Evolutionary conservation across 2,113 vertebrate species (phyloP), one percentile per base, ranked within the genome.

Genomic region (Polypterus senegalus): DNA sequence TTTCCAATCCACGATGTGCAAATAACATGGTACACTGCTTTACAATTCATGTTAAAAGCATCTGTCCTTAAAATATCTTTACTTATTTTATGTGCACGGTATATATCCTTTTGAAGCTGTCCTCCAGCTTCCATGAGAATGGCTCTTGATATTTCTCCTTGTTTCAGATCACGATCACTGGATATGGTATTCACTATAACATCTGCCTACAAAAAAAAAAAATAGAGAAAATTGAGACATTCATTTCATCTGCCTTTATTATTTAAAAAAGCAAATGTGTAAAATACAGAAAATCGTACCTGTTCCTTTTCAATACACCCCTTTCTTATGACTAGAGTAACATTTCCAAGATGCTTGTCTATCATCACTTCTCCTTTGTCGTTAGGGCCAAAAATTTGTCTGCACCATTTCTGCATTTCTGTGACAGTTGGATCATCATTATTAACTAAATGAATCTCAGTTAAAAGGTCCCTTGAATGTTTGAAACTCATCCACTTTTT

Each of bases 401-500:
- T 60, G 66, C 88, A 86, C 6, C 87, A 82, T 5, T 3, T 63
- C 69, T 77, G 74, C 77, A 97, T 91, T 69, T 83, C 84, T 46
- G 1, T 45, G 10, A 92, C 91, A 0, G 89, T 75, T 3, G 7
- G 56, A 1, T 92, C 83, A 3, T 78, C 83, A 3, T 86, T 57
- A 76, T 92, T 92, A 27, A 91, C 88, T n/a, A 98, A 68, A 27
- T 61, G 71, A 62, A 97, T 81, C 61, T 96, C 84, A 62, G 62
- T 70, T 52, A 65, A 54, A 0, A 1, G 6, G 10, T 44, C 3
- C 3, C 4, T 1, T 6, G 0, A 2, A 0, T 1, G 0, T 0
- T 0, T 0, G 0, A 0, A 0, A 1, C 70, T 54, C 27, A 65
- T 51, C 61, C 77, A 86, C 0, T 1, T 0, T 57, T 54, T 80